Evolutionary conservation across 2,797 vertebrate species (phyloP).

Genomic region (Bovichtus variegatus): DNA sequence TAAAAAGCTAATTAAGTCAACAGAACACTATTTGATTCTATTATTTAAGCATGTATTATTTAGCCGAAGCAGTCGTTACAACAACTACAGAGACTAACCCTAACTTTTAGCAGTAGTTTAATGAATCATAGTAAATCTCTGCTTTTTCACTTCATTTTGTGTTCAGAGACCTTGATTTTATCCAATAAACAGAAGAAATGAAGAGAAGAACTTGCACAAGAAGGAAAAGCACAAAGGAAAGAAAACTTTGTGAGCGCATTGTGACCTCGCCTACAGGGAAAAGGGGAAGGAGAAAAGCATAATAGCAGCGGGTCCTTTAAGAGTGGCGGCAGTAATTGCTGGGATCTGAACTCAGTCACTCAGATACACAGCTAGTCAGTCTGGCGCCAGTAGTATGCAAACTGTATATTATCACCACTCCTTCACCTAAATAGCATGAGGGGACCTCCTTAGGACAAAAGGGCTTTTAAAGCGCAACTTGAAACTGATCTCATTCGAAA

Average conservation of each 20-base stretch:
- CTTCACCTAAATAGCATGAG: conserved; percentile 93
- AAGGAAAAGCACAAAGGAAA: conserved; percentile 70
- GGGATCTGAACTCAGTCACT: conserved; percentile 92
- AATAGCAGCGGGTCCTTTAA: conserved; percentile 93
- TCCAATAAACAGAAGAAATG: conserved; percentile 52
- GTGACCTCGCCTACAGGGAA: conserved; percentile 82
- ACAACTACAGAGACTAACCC: conserved; percentile 37
- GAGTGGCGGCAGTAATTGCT: conserved; percentile 94
- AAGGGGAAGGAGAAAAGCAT: conserved; percentile 77
- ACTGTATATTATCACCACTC: conserved; percentile 98
- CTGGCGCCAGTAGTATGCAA: conserved; percentile 98
- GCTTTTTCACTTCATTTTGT: conserved; percentile 40
- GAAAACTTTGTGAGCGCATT: conserved; percentile 72
- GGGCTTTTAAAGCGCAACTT: conserved; percentile 88
- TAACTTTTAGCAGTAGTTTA: conserved; percentile 43
- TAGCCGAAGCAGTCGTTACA: conserved; percentile 27
- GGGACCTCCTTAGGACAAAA: conserved; percentile 89
- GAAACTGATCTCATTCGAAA: conserved; percentile 94
- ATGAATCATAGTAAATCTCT: conserved; percentile 41
- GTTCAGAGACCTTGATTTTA: conserved; percentile 32
- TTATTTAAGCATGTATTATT: conserved; percentile 27
- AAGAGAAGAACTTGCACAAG: conserved; percentile 60
- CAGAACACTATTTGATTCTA: conserved; percentile 32
- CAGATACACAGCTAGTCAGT: conserved; percentile 94
- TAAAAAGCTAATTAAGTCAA: conserved; percentile 49